Conservation (phyloP, 2,797 vertebrate genomes). For the Cheirogaleus major region DNA sequence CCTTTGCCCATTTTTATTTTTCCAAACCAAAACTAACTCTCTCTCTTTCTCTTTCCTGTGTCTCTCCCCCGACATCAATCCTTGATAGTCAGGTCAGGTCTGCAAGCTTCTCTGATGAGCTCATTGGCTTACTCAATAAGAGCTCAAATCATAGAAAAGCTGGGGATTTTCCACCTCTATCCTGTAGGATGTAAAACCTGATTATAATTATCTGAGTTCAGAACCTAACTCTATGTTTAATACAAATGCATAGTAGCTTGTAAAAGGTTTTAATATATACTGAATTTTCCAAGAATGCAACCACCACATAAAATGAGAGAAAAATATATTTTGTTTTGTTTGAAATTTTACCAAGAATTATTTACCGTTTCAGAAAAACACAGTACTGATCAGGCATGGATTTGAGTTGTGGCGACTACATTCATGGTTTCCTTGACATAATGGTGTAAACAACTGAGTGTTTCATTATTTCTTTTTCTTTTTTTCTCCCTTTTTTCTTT, state of each 20-base stretch:
- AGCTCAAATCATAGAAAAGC: background rate
- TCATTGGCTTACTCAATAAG: background rate
- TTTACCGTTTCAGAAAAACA: slow-evolving; percentile 32
- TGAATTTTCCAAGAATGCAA: background rate
- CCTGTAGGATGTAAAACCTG: background rate
- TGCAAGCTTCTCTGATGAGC: slow-evolving; percentile 5
- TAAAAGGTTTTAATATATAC: background rate
- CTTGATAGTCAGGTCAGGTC: background rate
- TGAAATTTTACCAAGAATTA: slow-evolving; percentile 18
- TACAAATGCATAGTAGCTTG: background rate
- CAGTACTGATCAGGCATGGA: background rate
- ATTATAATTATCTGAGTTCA: slow-evolving; percentile 13
- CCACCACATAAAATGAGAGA: background rate
- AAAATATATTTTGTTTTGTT: background rate
- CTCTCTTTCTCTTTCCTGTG: background rate
- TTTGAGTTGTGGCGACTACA: background rate
- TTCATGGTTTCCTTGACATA: background rate
- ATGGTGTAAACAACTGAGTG: background rate
- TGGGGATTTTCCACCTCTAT: background rate
- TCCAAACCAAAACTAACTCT: background rate
- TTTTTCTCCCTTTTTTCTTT: too few species aligned
- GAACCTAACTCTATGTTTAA: background rate
- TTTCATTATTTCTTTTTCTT: background rate
- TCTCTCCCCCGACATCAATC: background rate
- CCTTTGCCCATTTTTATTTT: background rate